Percentiles rank a stretch among this genome's conserved stretches.
phyloP scores from a whole-genome alignment of 2,797 vertebrate species.

The Sebastes matsubarae region DNA sequence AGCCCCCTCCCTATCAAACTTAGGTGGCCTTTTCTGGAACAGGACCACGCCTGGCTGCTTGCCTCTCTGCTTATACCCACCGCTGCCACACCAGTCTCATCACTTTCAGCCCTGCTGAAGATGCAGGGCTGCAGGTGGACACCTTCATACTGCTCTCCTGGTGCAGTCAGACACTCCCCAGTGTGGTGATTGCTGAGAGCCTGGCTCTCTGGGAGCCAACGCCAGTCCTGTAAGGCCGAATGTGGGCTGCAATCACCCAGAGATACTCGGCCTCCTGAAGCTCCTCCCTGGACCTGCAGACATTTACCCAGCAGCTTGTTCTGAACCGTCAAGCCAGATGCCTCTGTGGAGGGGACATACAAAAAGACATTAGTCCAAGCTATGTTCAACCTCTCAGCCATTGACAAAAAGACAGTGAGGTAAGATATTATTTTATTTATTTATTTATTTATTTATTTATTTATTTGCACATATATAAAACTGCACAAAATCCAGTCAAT shows the following conservation, averaged over 20 bases:
- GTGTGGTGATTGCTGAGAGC: slow-evolving; percentile 78
- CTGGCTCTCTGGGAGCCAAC: slow-evolving; percentile 70
- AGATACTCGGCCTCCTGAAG: slow-evolving; percentile 55
- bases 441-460: too few species aligned
- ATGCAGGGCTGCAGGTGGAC: slow-evolving; percentile 81
- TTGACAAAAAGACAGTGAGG: not conserved
- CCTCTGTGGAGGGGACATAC: slow-evolving; percentile 57
- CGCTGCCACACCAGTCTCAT: slow-evolving; percentile 7
- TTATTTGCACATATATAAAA: too few species aligned
- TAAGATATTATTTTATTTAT: not conserved
- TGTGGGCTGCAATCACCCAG: slow-evolving; percentile 74
- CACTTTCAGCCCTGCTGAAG: slow-evolving; percentile 32
- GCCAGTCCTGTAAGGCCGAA: slow-evolving; percentile 82
- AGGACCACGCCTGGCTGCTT: slow-evolving; percentile 84
- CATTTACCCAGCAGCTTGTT: slow-evolving; percentile 85
- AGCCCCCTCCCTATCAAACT: slow-evolving; percentile 79
- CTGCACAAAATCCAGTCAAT: too few species aligned
- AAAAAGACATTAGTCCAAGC: not conserved
- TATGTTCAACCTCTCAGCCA: not conserved
- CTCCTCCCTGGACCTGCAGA: slow-evolving; percentile 68
- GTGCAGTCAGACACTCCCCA: slow-evolving; percentile 81
- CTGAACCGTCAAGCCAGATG: slow-evolving; percentile 81
- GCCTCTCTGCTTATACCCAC: slow-evolving; percentile 51
- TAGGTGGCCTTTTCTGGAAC: slow-evolving; percentile 88
- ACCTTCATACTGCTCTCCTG: slow-evolving; percentile 61